phyloP scores from a whole-genome alignment of 2,888 invertebrate species.

The Gibbula magus region DNA sequence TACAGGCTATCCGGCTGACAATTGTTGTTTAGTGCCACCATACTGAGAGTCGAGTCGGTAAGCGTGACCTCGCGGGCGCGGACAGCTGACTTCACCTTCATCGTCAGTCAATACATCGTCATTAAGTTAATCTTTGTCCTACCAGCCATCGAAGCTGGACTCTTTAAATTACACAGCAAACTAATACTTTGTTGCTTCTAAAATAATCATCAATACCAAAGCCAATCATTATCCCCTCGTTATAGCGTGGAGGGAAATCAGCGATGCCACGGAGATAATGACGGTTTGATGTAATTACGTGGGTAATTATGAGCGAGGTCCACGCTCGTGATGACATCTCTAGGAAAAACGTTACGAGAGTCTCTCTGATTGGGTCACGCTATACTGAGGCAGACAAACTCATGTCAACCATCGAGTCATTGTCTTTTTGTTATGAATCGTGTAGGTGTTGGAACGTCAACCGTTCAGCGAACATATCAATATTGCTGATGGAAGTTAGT shows the following conservation, averaged over 20 bases:
- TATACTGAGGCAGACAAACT: neutral
- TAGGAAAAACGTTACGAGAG: neutral
- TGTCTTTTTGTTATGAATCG: neutral
- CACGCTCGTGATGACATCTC: neutral
- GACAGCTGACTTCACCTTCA: neutral
- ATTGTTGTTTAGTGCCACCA: neutral
- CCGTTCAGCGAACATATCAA: constrained; percentile 21
- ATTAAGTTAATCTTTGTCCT: neutral
- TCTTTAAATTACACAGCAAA: constrained; percentile 6
- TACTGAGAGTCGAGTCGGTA: neutral
- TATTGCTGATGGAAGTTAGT: constrained; percentile 5
- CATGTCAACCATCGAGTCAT: neutral
- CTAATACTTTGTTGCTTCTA: constrained; percentile 5
- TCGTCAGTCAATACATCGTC: neutral
- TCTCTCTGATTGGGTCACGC: neutral
- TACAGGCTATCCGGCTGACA: neutral
- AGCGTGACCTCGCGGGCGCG: neutral
- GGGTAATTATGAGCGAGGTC: neutral
- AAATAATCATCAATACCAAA: neutral
- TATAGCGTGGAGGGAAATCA: neutral
- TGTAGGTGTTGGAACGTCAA: constrained; percentile 11
- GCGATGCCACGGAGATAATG: neutral
- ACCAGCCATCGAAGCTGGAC: neutral
- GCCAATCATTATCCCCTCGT: neutral
- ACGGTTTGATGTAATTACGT: neutral